Percentiles rank a stretch among this genome's conserved stretches.
Evolutionary conservation across 2,797 vertebrate genomes (phyloP).

Genomic region (Enteromius trimaculatus): DNA sequence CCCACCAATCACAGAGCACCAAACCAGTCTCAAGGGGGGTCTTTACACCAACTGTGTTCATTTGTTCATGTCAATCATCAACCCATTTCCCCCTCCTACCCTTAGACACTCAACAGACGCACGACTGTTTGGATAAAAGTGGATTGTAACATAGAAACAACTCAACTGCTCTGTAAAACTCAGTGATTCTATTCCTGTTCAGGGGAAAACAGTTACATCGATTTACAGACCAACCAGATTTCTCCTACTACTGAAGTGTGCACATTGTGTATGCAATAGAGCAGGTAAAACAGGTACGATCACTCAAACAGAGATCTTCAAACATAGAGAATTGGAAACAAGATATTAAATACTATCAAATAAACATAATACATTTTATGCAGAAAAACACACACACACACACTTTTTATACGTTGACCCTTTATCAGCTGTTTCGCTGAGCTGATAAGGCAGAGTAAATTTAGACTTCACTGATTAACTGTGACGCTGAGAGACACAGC

Average conservation of each 20-base stretch:
- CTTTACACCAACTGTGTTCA: constrained; percentile 73
- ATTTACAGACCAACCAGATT: not conserved
- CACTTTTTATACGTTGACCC: not conserved
- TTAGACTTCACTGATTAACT: constrained; percentile 33
- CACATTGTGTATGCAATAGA: not conserved
- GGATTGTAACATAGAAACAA: not conserved
- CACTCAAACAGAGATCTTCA: not conserved
- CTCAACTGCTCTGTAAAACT: not conserved
- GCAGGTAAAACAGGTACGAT: constrained; percentile 1
- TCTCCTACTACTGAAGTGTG: not conserved
- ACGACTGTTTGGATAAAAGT: not conserved
- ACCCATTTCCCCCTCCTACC: constrained; percentile 11
- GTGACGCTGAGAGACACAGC: constrained; percentile 23
- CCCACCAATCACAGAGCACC: constrained; percentile 74
- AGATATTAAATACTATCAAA: not conserved
- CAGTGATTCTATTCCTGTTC: not conserved
- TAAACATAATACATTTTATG: not conserved
- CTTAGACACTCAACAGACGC: constrained; percentile 22
- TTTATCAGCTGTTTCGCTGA: constrained; percentile 56
- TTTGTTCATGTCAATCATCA: constrained; percentile 75
- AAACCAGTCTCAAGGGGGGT: constrained; percentile 50
- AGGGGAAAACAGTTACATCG: not conserved
- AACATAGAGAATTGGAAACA: not conserved
- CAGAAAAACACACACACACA: not conserved
- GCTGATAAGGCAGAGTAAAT: constrained; percentile 50